Conservation (phyloP, 2,113 vertebrate genomes). For the Neoarius graeffei region DNA sequence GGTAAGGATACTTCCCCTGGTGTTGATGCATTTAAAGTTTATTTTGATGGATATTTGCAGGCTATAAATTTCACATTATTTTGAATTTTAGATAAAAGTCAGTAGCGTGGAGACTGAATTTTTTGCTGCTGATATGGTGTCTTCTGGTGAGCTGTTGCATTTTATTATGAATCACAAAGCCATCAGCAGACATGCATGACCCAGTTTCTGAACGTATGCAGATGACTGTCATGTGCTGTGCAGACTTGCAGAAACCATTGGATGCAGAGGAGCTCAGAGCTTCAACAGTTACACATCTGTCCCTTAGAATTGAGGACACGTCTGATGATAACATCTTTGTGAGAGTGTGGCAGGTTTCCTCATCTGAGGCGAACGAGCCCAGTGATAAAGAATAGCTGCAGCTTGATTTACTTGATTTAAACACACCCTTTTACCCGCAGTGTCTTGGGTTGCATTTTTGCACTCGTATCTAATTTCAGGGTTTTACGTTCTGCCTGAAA, state of each 20-base stretch:
- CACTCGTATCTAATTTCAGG: not conserved
- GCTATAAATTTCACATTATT: not conserved
- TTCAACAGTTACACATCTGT: constrained; percentile 55
- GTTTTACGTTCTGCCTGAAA: not conserved
- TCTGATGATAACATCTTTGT: constrained; percentile 51
- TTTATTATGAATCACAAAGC: not conserved
- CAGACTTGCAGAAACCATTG: constrained; percentile 6
- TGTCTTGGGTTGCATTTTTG: not conserved
- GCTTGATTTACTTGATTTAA: not conserved
- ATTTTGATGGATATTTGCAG: not conserved
- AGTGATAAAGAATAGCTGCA: not conserved
- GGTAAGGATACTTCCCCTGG: not conserved
- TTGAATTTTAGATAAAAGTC: constrained; percentile 26
- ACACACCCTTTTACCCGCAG: not conserved
- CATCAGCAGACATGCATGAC: not conserved
- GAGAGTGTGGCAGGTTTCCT: not conserved
- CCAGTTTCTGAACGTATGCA: not conserved
- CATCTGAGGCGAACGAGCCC: not conserved
- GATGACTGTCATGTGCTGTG: not conserved
- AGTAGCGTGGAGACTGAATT: not conserved
- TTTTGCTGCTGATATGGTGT: not conserved
- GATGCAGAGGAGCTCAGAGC: constrained; percentile 44
- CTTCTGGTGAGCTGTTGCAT: constrained; percentile 53
- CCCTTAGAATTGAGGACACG: constrained; percentile 45
- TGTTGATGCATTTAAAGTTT: constrained; percentile 54